Conservation (phyloP, 2,888 invertebrate species). For the Amaurobius ferox region DNA sequence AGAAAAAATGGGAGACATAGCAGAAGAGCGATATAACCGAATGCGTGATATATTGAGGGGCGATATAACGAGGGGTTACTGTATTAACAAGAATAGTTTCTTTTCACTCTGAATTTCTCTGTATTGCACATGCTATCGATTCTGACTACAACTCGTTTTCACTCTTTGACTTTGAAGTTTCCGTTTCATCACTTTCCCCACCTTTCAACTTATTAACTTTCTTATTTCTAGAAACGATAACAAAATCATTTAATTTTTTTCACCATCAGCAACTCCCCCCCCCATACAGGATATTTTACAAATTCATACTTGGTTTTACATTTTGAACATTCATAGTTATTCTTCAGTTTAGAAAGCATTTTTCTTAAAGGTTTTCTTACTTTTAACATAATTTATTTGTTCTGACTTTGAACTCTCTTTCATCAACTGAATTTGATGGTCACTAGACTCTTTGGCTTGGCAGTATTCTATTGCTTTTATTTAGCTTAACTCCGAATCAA, state of each 20-base stretch:
- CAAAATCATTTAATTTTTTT: neutral
- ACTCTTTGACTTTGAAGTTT: neutral
- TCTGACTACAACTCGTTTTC: neutral
- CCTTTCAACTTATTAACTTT: neutral
- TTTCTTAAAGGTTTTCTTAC: neutral
- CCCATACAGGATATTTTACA: neutral
- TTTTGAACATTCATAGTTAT: neutral
- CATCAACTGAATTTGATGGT: neutral
- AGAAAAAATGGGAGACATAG: too few relatives aligned
- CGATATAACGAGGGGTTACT: too few relatives aligned
- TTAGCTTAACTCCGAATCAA: neutral
- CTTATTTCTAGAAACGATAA: neutral
- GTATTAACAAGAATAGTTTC: neutral
- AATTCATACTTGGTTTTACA: neutral
- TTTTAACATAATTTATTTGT: neutral
- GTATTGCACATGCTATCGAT: neutral
- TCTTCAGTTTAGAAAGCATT: neutral
- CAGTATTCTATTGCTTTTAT: neutral
- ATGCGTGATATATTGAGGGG: too few relatives aligned
- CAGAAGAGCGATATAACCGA: too few relatives aligned
- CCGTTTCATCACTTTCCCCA: neutral
- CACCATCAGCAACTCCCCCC: neutral
- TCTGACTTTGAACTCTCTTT: neutral
- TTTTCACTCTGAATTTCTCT: neutral
- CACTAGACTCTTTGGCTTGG: neutral